These are phyloP conservation scores for Hyaena hyaena DNA, from an alignment of 2,113 vertebrate species.

Conservation along the genomic window DNA sequence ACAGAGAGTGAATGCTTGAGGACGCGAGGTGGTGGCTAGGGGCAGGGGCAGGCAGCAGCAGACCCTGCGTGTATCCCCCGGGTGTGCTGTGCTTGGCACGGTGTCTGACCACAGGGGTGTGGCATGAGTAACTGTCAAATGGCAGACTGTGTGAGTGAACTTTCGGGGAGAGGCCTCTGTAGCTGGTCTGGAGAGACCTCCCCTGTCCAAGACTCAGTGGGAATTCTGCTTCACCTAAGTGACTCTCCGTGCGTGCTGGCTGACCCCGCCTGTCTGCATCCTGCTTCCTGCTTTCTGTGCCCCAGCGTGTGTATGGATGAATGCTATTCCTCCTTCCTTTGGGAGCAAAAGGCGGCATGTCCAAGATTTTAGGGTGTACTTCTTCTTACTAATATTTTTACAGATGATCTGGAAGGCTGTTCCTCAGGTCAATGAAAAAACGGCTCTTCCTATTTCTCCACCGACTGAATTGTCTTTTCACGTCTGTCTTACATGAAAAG, in stretches of 20 bases:
- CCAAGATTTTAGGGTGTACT: neutral
- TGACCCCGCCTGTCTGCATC: neutral
- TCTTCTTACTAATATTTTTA: neutral
- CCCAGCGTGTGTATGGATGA: neutral
- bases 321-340: neutral
- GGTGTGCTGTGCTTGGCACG: neutral
- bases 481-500: neutral
- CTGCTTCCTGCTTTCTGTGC: neutral
- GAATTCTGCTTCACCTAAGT: neutral
- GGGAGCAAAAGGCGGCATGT: neutral
- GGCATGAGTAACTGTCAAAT: neutral
- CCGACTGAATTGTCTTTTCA: neutral
- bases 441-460: neutral
- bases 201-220: neutral
- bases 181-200: neutral
- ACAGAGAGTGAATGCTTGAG: constrained; percentile 37
- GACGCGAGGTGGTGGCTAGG: neutral
- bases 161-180: neutral
- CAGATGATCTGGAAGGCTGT: neutral
- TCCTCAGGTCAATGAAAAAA: neutral
- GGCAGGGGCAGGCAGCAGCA: neutral
- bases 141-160: neutral
- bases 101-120: neutral
- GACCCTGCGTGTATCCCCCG: neutral
- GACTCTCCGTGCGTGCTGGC: neutral